Conservation (phyloP, 2,113 vertebrate genomes). For the Raja brachyura region DNA sequence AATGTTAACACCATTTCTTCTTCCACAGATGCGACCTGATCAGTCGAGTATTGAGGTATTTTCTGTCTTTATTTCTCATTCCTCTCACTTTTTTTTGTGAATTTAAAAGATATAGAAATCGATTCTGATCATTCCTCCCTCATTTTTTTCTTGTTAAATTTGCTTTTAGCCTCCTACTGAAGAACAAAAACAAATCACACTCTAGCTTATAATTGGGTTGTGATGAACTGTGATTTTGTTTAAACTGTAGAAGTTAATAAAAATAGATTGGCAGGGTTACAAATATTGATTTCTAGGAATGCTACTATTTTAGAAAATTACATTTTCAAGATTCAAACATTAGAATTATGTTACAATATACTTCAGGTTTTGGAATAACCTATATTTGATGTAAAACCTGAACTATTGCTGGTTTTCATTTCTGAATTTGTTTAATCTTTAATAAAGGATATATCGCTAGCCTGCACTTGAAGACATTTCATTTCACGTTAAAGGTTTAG, state of each 20-base stretch:
- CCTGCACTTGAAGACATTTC: not conserved
- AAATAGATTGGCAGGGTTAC: constrained; percentile 71
- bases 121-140: constrained; percentile 58
- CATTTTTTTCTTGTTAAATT: constrained; percentile 37
- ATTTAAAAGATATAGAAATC: constrained; percentile 49
- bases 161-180: constrained; percentile 53
- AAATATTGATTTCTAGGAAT: constrained; percentile 62
- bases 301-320: constrained; percentile 62
- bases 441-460: not conserved
- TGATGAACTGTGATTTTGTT: constrained; percentile 62
- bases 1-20: not conserved
- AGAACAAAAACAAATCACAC: constrained; percentile 59
- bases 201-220: constrained; percentile 59
- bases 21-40: not conserved
- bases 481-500: constrained; percentile 14
- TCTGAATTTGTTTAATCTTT: not conserved
- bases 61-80: not conserved
- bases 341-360: constrained; percentile 52
- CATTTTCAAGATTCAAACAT: constrained; percentile 60
- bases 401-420: not conserved
- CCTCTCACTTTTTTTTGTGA: not conserved
- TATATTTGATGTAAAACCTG: not conserved
- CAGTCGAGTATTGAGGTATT: no score
- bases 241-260: constrained; percentile 69
- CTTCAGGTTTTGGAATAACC: constrained; percentile 15